phyloP scores from a whole-genome alignment of 2,113 vertebrate genomes.

The Nycticryphes semicollaris region DNA sequence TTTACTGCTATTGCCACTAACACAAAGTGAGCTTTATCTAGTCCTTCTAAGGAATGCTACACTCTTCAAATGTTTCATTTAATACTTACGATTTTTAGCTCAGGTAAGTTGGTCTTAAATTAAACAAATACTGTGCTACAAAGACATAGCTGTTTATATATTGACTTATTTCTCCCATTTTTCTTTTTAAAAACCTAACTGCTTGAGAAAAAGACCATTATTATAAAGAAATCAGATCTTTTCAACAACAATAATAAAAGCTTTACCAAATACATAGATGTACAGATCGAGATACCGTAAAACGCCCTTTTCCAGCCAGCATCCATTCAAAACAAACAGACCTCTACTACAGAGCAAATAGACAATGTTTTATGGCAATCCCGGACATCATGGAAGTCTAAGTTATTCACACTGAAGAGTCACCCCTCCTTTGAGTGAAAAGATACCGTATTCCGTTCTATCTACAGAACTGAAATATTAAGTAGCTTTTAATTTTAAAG shows the following conservation, averaged over 20 bases:
- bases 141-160: background rate
- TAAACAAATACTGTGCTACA: background rate
- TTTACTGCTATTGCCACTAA: background rate
- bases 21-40: background rate
- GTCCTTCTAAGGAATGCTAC: background rate
- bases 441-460: fast-evolving
- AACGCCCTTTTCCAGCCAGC: background rate
- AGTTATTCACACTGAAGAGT: background rate
- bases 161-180: background rate
- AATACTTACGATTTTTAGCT: background rate
- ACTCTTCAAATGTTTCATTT: background rate
- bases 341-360: background rate
- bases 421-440: background rate
- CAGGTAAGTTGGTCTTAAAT: background rate
- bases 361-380: background rate
- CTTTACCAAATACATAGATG: background rate
- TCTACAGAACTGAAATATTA: background rate
- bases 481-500: background rate
- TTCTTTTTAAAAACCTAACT: background rate
- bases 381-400: background rate
- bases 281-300: background rate
- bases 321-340: background rate
- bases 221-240: background rate
- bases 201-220: background rate
- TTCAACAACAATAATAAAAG: background rate